Evolutionary conservation across 2,888 invertebrate genomes (phyloP).

Genomic region (Agriotes lineatus): DNA sequence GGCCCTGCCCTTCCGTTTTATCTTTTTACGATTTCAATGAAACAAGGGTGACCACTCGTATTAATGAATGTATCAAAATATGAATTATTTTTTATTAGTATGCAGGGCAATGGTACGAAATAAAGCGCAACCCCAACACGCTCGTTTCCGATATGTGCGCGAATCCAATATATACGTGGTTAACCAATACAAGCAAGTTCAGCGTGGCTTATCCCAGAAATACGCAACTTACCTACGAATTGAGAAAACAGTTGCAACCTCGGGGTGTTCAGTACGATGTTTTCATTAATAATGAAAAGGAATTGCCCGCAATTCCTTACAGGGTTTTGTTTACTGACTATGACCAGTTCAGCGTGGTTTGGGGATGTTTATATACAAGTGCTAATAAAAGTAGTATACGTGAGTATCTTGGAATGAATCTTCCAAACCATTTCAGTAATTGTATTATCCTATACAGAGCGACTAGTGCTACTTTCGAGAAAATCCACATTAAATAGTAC

Average conservation of each 20-base stretch:
- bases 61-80: not conserved
- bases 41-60: not conserved
- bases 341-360: slow-evolving; percentile 34
- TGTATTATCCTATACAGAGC: too few species aligned
- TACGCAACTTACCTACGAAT: not conserved
- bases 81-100: not conserved
- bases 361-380: slow-evolving; percentile 24
- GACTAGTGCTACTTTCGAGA: too few species aligned
- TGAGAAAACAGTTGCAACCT: not conserved
- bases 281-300: not conserved
- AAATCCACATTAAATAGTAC: too few species aligned
- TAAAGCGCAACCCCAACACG: not conserved
- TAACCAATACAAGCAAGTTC: not conserved
- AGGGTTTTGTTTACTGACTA: slow-evolving; percentile 40
- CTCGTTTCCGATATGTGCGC: not conserved
- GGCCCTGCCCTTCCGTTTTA: not conserved
- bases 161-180: not conserved
- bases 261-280: not conserved
- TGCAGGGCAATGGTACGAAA: slow-evolving; percentile 6
- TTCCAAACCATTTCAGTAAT: too few species aligned
- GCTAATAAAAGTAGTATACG: not conserved
- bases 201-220: not conserved
- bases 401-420: too few species aligned
- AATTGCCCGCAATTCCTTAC: not conserved
- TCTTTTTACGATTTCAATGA: too few species aligned